Percentiles rank a stretch among this genome's conserved stretches.
These are phyloP conservation scores for Leptopterna dolabrata DNA, from an alignment of 2,888 invertebrate genomes.

Conservation along the genomic window DNA sequence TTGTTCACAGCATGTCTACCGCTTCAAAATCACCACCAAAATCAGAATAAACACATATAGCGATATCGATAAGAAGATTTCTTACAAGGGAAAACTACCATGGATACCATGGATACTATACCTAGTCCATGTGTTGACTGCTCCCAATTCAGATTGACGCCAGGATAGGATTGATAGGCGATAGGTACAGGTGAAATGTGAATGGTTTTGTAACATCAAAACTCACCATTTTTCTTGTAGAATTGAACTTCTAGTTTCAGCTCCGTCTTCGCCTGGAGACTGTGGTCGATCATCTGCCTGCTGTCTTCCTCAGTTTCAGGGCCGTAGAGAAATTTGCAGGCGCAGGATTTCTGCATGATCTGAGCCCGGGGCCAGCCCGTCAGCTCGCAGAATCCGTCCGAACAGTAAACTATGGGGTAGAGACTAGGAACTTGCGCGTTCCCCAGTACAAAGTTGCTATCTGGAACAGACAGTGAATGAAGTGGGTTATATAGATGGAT, in stretches of 20 bases:
- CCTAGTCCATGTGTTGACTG: too few relatives aligned
- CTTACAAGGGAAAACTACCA: too few relatives aligned
- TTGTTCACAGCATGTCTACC: too few relatives aligned
- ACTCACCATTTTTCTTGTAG: constrained; percentile 93
- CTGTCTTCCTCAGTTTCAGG: constrained; percentile 90
- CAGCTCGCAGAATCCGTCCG: constrained; percentile 95
- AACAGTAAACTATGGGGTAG: constrained; percentile 96
- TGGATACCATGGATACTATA: too few relatives aligned
- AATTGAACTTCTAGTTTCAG: constrained; percentile 94
- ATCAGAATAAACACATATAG: too few relatives aligned
- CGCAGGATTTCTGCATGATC: constrained; percentile 97
- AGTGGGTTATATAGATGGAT: neutral
- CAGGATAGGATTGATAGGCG: too few relatives aligned
- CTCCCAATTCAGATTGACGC: too few relatives aligned
- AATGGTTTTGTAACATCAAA: neutral
- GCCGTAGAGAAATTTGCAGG: constrained; percentile 94
- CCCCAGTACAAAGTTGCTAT: constrained; percentile 95
- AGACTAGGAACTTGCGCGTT: constrained; percentile 90
- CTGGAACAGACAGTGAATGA: constrained; percentile 70
- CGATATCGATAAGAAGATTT: too few relatives aligned
- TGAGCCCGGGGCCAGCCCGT: constrained; percentile 93
- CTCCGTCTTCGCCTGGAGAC: constrained; percentile 89
- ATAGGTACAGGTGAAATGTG: too few relatives aligned
- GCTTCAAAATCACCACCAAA: too few relatives aligned
- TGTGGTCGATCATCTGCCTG: constrained; percentile 87